phyloP scores from a whole-genome alignment of 2,113 vertebrate genomes.

The Indri indri region DNA sequence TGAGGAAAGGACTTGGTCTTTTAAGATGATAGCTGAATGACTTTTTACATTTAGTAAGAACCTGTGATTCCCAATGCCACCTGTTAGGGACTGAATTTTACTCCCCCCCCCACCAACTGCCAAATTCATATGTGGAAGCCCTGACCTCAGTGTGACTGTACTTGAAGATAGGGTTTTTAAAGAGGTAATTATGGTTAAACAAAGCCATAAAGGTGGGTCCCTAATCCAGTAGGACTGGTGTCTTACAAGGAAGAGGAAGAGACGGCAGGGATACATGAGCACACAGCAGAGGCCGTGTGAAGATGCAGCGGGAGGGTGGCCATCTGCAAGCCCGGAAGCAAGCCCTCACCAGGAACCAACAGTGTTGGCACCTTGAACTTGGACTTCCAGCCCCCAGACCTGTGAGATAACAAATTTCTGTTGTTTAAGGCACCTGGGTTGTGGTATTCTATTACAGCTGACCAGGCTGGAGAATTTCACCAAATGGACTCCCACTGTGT shows the following conservation, averaged over 20 bases:
- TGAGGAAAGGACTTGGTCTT: background rate
- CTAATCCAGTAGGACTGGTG: background rate
- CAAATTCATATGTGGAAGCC: background rate
- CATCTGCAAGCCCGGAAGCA: fast-evolving
- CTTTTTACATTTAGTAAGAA: background rate
- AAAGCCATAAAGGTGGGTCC: background rate
- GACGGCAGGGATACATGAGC: fast-evolving
- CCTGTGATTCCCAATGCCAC: background rate
- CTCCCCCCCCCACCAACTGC: no score
- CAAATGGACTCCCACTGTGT: background rate
- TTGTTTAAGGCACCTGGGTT: background rate
- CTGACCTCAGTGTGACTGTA: background rate
- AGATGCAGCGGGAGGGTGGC: background rate
- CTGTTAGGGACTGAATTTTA: background rate
- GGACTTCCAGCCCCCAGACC: background rate
- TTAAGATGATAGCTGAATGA: no score
- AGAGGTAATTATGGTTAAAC: no score
- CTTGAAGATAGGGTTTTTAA: background rate
- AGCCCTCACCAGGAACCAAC: background rate
- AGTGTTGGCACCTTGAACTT: background rate
- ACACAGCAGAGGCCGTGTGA: background rate
- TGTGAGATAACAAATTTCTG: background rate
- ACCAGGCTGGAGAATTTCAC: background rate
- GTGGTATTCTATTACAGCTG: no score
- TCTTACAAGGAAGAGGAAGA: background rate